Conservation (phyloP, 2,113 vertebrate species). For the Amia ocellicauda region DNA sequence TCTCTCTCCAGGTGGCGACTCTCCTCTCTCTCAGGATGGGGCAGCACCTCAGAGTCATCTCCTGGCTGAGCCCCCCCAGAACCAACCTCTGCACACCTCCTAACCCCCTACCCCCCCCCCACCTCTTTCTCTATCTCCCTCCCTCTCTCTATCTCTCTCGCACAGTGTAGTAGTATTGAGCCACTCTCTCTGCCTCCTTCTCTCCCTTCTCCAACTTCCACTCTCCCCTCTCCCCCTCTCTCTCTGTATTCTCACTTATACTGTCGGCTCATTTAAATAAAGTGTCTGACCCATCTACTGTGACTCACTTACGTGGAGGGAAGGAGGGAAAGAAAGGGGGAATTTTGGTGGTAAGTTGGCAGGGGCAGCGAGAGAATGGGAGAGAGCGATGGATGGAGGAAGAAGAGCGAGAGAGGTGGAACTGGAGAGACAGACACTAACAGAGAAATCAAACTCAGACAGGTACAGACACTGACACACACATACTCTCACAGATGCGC, state of each 20-base stretch:
- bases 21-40: slow-evolving; percentile 35
- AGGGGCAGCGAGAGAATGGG: no score
- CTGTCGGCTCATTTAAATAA: no score
- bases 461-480: no score
- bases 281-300: no score
- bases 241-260: slow-evolving; percentile 11
- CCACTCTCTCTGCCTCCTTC: neutral
- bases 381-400: no score
- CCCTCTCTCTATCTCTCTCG: slow-evolving; percentile 16
- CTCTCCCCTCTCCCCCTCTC: slow-evolving; percentile 1
- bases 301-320: no score
- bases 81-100: slow-evolving; percentile 58
- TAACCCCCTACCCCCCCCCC: slow-evolving; percentile 11
- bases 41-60: slow-evolving; percentile 45
- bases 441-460: no score
- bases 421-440: no score
- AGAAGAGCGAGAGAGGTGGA: no score
- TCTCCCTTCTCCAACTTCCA: neutral
- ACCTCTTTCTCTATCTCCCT: neutral
- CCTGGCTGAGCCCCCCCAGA: slow-evolving; percentile 68
- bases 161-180: neutral
- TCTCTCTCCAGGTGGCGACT: slow-evolving; percentile 48
- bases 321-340: no score
- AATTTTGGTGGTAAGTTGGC: no score
- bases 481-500: no score